Conservation (phyloP, 2,113 vertebrate genomes). For the Poicephalus gulielmi region DNA sequence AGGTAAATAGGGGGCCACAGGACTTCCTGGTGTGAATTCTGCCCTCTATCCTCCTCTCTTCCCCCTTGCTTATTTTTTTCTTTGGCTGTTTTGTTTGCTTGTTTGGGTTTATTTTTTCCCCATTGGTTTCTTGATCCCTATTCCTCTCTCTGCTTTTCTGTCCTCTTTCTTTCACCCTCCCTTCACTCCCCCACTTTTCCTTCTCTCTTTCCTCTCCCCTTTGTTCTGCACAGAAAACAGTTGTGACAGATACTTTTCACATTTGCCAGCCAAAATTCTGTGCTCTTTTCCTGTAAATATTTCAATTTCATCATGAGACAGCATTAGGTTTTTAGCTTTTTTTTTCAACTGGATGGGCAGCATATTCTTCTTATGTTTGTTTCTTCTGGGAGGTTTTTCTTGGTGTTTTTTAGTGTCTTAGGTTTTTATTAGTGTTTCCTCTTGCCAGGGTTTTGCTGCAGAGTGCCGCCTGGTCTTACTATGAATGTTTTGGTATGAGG, state of each 20-base stretch:
- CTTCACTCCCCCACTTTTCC: background rate
- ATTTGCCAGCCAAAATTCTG: conserved; percentile 1
- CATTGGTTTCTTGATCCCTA: background rate
- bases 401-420: conserved; percentile 26
- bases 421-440: conserved; percentile 36
- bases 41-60: background rate
- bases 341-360: conserved; percentile 21
- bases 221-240: background rate
- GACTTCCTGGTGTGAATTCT: background rate
- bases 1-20: background rate
- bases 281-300: conserved; percentile 58
- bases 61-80: background rate
- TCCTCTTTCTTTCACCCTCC: background rate
- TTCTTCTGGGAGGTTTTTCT: conserved; percentile 48
- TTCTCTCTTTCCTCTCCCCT: background rate
- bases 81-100: background rate
- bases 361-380: conserved; percentile 49
- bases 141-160: background rate
- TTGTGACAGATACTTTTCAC: background rate
- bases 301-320: conserved; percentile 58
- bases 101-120: background rate
- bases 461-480: conserved; percentile 29
- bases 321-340: conserved; percentile 63
- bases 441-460: conserved; percentile 41
- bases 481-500: conserved; percentile 60